Percentiles rank a stretch among this genome's conserved stretches.
Evolutionary conservation across 2,797 vertebrate species (phyloP).

Genomic region (Pelodytes ibericus): DNA sequence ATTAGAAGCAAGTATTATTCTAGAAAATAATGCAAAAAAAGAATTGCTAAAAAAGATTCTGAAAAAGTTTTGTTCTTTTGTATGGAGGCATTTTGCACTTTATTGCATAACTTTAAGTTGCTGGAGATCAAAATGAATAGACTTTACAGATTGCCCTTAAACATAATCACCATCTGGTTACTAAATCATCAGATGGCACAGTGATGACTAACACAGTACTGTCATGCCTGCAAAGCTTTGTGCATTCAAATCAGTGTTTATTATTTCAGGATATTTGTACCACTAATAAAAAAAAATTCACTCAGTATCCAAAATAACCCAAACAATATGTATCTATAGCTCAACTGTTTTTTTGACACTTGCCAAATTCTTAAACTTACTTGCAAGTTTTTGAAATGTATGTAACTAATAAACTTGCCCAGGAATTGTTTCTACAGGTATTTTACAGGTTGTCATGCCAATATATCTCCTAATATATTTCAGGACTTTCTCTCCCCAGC

Average conservation of each 20-base stretch:
- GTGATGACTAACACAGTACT: conserved; percentile 48
- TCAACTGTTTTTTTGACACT: too few species aligned
- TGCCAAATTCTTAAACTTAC: too few species aligned
- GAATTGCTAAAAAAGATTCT: too few species aligned
- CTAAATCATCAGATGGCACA: conserved; percentile 44
- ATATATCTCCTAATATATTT: too few species aligned
- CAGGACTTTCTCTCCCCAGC: too few species aligned
- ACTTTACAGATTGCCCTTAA: conserved; percentile 10
- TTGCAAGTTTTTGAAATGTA: too few species aligned
- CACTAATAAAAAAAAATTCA: conserved; percentile 1
- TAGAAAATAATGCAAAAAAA: too few species aligned
- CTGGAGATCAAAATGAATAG: conserved; percentile 8
- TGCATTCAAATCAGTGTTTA: conserved; percentile 25
- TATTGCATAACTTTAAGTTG: conserved; percentile 38
- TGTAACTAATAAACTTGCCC: too few species aligned
- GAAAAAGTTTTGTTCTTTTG: not conserved
- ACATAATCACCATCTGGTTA: conserved; percentile 36
- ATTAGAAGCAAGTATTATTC: too few species aligned
- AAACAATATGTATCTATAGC: too few species aligned
- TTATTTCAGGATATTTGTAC: conserved; percentile 22
- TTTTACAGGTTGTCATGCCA: too few species aligned
- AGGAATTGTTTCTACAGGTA: too few species aligned
- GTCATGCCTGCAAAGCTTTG: conserved; percentile 33
- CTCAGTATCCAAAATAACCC: conserved; percentile 2
- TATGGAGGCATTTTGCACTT: not conserved